phyloP scores from a whole-genome alignment of 2,113 vertebrate genomes.

The Hydrolagus affinis region DNA sequence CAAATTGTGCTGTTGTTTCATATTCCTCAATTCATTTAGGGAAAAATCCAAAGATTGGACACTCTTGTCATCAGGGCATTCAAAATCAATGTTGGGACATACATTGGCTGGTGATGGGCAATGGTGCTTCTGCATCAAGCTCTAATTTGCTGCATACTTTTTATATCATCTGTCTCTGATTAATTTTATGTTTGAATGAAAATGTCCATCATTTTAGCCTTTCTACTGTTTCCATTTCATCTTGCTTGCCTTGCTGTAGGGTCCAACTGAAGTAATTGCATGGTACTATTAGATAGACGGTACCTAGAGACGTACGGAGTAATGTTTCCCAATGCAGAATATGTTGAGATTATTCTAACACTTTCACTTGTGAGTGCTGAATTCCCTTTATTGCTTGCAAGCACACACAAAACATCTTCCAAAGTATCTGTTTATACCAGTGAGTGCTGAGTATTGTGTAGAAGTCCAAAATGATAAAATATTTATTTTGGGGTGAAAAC shows the following conservation, averaged over 20 bases:
- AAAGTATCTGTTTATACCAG: not conserved
- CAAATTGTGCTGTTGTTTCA: no score
- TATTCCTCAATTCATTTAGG: no score
- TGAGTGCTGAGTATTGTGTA: constrained; percentile 1
- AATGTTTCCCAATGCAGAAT: not conserved
- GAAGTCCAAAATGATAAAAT: not conserved
- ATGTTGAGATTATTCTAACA: not conserved
- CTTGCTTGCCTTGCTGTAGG: not conserved
- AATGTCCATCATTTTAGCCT: not conserved
- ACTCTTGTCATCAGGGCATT: not conserved
- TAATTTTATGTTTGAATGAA: not conserved
- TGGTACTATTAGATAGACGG: not conserved
- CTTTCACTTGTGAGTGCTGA: not conserved
- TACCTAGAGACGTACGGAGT: not conserved
- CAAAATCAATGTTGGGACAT: not conserved
- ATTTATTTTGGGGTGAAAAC: constrained; percentile 8
- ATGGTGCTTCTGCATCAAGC: not conserved
- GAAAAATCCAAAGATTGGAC: not conserved
- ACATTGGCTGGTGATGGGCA: not conserved
- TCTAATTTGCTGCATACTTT: not conserved
- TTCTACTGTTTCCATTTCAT: not conserved
- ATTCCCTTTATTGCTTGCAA: not conserved
- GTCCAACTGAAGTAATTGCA: not conserved
- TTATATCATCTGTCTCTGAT: no score
- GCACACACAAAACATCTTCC: not conserved